Conservation (phyloP, 92 coral and sea anemone species). For the Ricordea florida region DNA sequence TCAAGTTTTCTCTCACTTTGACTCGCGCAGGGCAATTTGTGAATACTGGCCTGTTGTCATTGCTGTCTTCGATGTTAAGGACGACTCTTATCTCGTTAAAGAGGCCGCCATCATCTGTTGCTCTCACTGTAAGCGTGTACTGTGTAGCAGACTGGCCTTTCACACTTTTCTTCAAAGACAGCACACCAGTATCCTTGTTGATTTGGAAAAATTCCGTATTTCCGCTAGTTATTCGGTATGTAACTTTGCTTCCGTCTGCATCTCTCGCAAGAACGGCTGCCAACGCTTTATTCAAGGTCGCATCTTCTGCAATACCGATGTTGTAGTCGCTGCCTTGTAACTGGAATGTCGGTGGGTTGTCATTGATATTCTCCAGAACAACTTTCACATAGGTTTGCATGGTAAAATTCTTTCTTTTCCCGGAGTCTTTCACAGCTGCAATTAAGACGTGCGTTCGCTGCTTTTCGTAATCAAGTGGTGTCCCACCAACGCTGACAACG, state of each 20-base stretch:
- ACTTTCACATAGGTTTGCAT: constrained; percentile 57
- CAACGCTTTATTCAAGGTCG: constrained; percentile 42
- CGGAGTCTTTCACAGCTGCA: constrained; percentile 72
- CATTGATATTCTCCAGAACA: constrained; percentile 61
- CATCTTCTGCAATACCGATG: constrained; percentile 85
- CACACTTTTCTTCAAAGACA: constrained; percentile 23
- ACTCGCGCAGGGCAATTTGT: constrained; percentile 52
- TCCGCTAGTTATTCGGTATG: constrained; percentile 39
- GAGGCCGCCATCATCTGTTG: constrained; percentile 37
- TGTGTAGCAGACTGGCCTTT: constrained; percentile 48
- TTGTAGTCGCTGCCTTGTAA: constrained; percentile 70
- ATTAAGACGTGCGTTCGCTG: constrained; percentile 51
- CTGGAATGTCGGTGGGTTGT: constrained; percentile 70
- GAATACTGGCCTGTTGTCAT: constrained; percentile 80
- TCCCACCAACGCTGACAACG: constrained; percentile 56
- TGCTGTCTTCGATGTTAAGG: constrained; percentile 79
- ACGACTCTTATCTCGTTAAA: constrained; percentile 60
- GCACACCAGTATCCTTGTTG: constrained; percentile 60
- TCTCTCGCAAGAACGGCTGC: constrained; percentile 92
- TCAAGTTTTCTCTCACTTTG: constrained; percentile 71
- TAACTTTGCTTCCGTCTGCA: constrained; percentile 64
- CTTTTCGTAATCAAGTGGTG: constrained; percentile 71
- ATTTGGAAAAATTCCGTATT: constrained; percentile 42
- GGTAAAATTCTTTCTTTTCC: constrained; percentile 24
- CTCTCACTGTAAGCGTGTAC: constrained; percentile 65